phyloP scores from a whole-genome alignment of 2,888 invertebrate species.

The Oasisia sp. region DNA sequence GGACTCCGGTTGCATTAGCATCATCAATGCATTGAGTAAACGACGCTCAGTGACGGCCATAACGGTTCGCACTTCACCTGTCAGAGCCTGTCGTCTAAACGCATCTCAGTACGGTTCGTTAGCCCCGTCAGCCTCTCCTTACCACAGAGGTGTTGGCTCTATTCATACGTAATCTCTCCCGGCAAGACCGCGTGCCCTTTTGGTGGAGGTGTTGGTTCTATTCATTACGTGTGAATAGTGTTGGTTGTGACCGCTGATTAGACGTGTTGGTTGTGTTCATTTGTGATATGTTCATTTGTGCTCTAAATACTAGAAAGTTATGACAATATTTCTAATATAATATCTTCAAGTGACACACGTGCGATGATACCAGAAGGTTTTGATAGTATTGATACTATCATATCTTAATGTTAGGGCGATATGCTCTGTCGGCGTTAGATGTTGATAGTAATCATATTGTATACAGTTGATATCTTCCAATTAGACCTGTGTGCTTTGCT shows the following conservation, averaged over 20 bases:
- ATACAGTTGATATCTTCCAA: too few relatives aligned
- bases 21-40: neutral
- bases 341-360: too few relatives aligned
- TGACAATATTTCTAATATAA: too few relatives aligned
- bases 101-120: neutral
- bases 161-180: neutral
- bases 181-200: neutral
- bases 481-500: neutral
- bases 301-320: too few relatives aligned
- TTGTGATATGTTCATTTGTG: too few relatives aligned
- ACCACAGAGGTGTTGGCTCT: neutral
- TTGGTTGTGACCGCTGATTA: too few relatives aligned
- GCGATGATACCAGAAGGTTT: too few relatives aligned
- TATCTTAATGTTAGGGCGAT: too few relatives aligned
- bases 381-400: too few relatives aligned
- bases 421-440: too few relatives aligned
- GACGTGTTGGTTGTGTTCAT: too few relatives aligned
- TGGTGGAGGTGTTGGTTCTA: neutral
- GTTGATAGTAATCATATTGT: too few relatives aligned
- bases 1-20: neutral
- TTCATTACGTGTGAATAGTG: neutral
- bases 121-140: neutral
- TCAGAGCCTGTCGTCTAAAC: neutral
- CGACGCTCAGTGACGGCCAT: neutral
- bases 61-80: neutral